These are phyloP conservation scores for Phyllostomus discolor DNA, from an alignment of 2,113 vertebrate species.

Conservation along the genomic window DNA sequence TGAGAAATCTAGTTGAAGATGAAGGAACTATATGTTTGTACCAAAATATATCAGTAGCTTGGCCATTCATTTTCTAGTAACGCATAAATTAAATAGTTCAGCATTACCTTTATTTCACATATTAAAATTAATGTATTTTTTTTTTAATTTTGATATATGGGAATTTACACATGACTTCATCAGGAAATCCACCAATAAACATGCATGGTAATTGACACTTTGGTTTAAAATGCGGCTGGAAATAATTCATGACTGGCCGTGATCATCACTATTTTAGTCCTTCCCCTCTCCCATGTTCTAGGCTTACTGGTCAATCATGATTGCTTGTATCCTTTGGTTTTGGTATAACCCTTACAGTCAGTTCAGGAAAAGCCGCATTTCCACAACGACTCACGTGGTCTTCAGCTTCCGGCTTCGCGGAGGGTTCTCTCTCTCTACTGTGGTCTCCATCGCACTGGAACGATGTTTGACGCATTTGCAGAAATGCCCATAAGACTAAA, in stretches of 20 bases:
- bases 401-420: neutral
- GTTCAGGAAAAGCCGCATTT: neutral
- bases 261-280: neutral
- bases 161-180: neutral
- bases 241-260: neutral
- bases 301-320: neutral
- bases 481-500: neutral
- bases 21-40: neutral
- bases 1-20: neutral
- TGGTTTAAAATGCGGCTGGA: neutral
- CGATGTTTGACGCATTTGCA: neutral
- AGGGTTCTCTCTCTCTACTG: no score
- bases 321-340: neutral
- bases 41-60: neutral
- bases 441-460: neutral
- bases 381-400: neutral
- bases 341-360: neutral
- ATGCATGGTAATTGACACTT: neutral
- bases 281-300: neutral
- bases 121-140: neutral
- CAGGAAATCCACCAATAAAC: neutral
- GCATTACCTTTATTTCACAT: neutral
- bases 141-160: neutral
- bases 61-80: neutral
- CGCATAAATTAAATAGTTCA: neutral